phyloP scores from a whole-genome alignment of 2,113 vertebrate species.

The Elephantulus edwardii region DNA sequence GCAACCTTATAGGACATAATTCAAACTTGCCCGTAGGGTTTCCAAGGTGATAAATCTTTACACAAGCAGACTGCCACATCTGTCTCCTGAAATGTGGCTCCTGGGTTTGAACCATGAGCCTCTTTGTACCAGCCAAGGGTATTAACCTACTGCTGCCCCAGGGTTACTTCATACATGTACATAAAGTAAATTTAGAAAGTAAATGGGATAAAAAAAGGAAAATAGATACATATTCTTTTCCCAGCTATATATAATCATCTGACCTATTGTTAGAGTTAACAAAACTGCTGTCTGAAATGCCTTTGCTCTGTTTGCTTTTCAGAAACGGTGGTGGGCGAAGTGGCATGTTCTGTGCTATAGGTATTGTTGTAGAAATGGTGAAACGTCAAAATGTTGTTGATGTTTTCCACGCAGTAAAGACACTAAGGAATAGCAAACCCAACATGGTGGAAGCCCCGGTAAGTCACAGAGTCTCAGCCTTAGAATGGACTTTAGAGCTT shows the following conservation, averaged over 20 bases:
- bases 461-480: constrained; percentile 70
- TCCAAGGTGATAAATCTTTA: neutral
- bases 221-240: neutral
- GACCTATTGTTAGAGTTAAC: fast-evolving
- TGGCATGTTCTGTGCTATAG: constrained; percentile 96
- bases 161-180: neutral
- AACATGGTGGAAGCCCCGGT: constrained; percentile 99
- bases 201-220: neutral
- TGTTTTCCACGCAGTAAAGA: constrained; percentile 98
- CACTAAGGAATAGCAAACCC: constrained; percentile 97
- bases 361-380: constrained; percentile 98
- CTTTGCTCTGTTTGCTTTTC: neutral
- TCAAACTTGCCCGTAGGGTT: too few species aligned
- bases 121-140: neutral
- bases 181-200: neutral
- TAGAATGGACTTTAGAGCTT: neutral
- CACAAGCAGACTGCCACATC: neutral
- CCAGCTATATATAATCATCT: neutral
- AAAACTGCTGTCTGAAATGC: neutral
- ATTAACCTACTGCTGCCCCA: too few species aligned
- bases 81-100: neutral
- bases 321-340: constrained; percentile 97
- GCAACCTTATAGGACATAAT: neutral
- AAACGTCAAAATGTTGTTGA: constrained; percentile 98
- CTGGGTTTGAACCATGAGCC: neutral